These are phyloP conservation scores for Aselliscus stoliczkanus DNA, from an alignment of 2,797 vertebrate genomes.

Conservation along the genomic window DNA sequence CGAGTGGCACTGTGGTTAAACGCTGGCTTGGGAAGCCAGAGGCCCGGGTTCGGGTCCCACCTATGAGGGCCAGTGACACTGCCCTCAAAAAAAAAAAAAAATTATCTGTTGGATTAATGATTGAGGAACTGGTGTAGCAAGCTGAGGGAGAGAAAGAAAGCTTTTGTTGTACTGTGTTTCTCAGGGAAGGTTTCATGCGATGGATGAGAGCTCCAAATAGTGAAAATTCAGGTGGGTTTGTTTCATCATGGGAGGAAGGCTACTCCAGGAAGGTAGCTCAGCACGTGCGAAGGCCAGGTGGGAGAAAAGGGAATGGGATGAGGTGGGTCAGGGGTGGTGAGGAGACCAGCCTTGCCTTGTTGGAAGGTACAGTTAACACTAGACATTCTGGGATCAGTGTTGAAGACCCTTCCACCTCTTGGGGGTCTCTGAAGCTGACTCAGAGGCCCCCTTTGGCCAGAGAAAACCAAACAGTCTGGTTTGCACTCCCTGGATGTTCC, in stretches of 20 bases:
- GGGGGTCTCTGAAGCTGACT: neutral
- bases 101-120: neutral
- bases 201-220: neutral
- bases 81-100: no score
- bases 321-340: no score
- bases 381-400: neutral
- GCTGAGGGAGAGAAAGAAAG: neutral
- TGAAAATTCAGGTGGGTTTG: neutral
- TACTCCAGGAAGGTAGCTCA: neutral
- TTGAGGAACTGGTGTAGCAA: neutral
- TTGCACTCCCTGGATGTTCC: neutral
- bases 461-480: constrained; percentile 27
- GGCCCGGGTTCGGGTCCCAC: no score
- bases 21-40: no score
- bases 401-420: neutral
- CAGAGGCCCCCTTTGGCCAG: neutral
- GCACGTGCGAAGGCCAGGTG: rapidly evolving
- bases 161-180: neutral
- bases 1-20: no score
- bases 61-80: no score
- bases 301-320: neutral
- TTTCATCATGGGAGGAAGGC: neutral
- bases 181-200: rapidly evolving
- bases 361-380: neutral
- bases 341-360: neutral